Conservation (phyloP, 1,140 invertebrate genomes). For the Tyrophagus putrescentiae region DNA sequence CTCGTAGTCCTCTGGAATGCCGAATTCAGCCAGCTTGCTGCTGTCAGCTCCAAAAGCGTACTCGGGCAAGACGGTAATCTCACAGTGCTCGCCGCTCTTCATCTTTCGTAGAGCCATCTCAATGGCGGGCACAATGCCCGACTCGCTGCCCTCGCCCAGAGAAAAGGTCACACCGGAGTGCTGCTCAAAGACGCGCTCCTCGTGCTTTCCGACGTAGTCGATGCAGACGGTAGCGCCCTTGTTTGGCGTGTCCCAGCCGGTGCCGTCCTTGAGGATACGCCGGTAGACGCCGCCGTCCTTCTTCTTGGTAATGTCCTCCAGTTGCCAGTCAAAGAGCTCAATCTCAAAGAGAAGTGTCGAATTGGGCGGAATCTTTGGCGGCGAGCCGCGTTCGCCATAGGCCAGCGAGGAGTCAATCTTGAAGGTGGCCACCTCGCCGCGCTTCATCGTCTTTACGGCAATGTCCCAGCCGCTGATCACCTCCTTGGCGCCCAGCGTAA, state of each 20-base stretch:
- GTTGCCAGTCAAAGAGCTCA: constrained; percentile 60
- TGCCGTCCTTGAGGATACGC: constrained; percentile 50
- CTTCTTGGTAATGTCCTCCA: constrained; percentile 60
- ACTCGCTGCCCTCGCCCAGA: constrained; percentile 67
- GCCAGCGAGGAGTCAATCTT: constrained; percentile 78
- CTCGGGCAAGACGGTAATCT: constrained; percentile 54
- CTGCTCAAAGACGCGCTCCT: constrained; percentile 51
- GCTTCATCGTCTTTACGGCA: constrained; percentile 83
- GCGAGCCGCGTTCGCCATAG: constrained; percentile 66
- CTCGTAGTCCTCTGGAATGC: constrained; percentile 50
- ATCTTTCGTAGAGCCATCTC: constrained; percentile 72
- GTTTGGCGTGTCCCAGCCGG: constrained; percentile 51
- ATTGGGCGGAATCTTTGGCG: constrained; percentile 77
- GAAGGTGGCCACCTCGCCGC: constrained; percentile 66
- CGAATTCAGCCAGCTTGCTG: constrained; percentile 42
- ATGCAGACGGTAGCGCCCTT: constrained; percentile 65
- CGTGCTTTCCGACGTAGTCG: constrained; percentile 54
- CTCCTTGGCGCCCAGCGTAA: constrained; percentile 46
- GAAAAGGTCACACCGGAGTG: constrained; percentile 56
- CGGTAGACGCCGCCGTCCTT: constrained; percentile 65
- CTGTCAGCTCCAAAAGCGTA: constrained; percentile 66
- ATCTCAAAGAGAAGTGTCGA: constrained; percentile 63
- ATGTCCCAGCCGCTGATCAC: constrained; percentile 94
- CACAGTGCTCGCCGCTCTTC: constrained; percentile 60
- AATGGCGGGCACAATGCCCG: constrained; percentile 59